Evolutionary conservation across 2,113 vertebrate genomes (phyloP).

Genomic region (Anas platyrhynchos): DNA sequence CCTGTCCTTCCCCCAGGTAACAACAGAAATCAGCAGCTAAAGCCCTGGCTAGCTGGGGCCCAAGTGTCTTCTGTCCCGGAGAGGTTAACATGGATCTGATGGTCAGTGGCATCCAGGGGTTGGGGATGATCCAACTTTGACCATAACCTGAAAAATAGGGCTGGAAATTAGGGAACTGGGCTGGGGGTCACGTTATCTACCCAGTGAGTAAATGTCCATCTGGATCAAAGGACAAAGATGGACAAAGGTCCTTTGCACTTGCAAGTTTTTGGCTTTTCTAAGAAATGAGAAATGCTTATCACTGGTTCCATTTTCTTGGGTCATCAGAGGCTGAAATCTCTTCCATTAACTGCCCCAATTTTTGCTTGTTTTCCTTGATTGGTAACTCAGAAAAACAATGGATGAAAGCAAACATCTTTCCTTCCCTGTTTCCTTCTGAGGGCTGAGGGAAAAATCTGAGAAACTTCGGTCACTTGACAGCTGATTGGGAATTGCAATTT

Average conservation of each 20-base stretch:
- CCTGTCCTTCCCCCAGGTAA: neutral
- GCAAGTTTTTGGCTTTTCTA: neutral
- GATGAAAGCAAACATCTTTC: neutral
- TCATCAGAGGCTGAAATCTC: neutral
- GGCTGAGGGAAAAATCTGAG: neutral
- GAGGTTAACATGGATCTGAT: neutral
- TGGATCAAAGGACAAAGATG: too few relatives aligned
- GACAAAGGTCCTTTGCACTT: neutral
- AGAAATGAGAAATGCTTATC: neutral
- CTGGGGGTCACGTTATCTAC: neutral
- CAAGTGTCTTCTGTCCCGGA: neutral
- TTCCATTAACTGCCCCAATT: neutral
- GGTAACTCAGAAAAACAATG: neutral
- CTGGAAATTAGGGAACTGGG: neutral
- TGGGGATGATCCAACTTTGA: neutral
- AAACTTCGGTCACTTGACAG: neutral
- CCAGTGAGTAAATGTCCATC: too few relatives aligned
- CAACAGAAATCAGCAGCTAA: fast-evolving
- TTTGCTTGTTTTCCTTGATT: neutral
- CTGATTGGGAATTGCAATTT: neutral
- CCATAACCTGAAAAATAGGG: neutral
- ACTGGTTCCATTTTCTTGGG: neutral
- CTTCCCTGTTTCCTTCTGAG: neutral
- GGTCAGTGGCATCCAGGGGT: too few relatives aligned
- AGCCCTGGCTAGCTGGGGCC: fast-evolving